Base-by-base conservation (phyloP, 2,888 invertebrate species). In the Belgica antarctica region DNA sequence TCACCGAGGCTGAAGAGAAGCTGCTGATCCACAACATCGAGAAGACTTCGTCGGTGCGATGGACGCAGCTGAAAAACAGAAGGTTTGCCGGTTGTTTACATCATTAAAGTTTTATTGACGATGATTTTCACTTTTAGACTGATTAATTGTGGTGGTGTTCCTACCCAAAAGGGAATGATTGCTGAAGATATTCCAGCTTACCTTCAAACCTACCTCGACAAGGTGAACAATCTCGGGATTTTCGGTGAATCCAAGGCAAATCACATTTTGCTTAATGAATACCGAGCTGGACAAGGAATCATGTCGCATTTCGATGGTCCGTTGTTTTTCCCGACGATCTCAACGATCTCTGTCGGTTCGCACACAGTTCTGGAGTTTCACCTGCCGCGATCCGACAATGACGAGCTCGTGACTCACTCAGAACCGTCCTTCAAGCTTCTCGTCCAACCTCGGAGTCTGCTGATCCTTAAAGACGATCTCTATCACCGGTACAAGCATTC, bases 141-240 rank as follows among this genome's bases (percentile, higher is more conserved):
- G n/a, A 96, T 98, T 78, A 97, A 98, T 79, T 99, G 97, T 88
- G 98, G 98, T 24, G 98, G 98, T 0, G 82, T 96, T 70, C 96
- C 97, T 0, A 95, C 95, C 77, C 86, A 85, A 15, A 95, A 93
- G 76, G 96, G 95, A 71, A 94, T 98, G 93, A 86, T 98, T 72
- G 87, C 91, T 0, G 96, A 97, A 79, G 82, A 85, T 72, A 87
- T 98, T 73, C 97, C 98, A 1, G 75, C 80, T 78, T 96, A 96
- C 96, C 82, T 97, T 28, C 83, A 86, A 74, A 79, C 76, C 15
- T 90, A 89, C 76, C 82, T 92, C 22, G 82, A 89, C 47, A 88
- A 84, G 81, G 85, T 96, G 71, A 82, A 86, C 73, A 78, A 81
- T 12, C 17, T 72, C 69, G 1, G 65, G 73, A 75, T 79, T 5